These are phyloP conservation scores for Drosophila quinaria DNA, from an alignment of 2,888 invertebrate species.

Conservation along the genomic window DNA sequence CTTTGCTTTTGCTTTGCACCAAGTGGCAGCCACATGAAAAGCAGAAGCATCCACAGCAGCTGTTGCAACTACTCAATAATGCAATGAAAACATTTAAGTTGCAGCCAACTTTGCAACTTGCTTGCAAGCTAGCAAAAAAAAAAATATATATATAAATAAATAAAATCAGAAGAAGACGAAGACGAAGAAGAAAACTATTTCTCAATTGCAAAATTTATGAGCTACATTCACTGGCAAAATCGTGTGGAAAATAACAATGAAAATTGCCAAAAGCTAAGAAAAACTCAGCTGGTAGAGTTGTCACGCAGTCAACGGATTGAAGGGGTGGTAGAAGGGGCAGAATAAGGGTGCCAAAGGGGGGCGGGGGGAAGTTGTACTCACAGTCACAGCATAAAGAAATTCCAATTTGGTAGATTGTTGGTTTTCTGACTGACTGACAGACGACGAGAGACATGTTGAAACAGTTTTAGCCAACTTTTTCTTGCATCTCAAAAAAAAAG, in stretches of 20 bases:
- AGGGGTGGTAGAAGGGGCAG: not conserved
- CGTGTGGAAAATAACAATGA: conserved; percentile 72
- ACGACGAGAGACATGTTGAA: conserved; percentile 8
- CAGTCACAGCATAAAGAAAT: conserved; percentile 33
- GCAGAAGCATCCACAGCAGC: conserved; percentile 34
- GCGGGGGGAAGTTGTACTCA: not conserved
- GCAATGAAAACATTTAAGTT: conserved; percentile 76
- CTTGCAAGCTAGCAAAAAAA: conserved; percentile 17
- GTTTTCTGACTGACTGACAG: conserved; percentile 34
- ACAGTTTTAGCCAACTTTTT: conserved; percentile 39
- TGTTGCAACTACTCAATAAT: conserved; percentile 70
- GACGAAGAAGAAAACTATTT: conserved; percentile 28
- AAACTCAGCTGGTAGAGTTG: conserved; percentile 37
- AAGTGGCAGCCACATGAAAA: conserved; percentile 38
- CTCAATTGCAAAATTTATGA: conserved; percentile 77
- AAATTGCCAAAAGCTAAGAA: conserved; percentile 57
- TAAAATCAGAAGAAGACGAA: not conserved
- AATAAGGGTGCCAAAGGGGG: not conserved
- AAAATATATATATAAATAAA: conserved; percentile 3
- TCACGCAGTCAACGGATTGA: conserved; percentile 41
- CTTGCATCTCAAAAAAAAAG: not conserved
- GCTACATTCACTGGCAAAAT: conserved; percentile 70
- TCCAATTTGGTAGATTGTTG: conserved; percentile 45
- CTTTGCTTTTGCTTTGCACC: conserved; percentile 38
- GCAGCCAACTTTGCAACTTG: conserved; percentile 54